A percentile compares a stretch with the other conserved stretches of the same genome.
Conservation (phyloP, 2,888 invertebrate species). For the Venusia cambrica region DNA sequence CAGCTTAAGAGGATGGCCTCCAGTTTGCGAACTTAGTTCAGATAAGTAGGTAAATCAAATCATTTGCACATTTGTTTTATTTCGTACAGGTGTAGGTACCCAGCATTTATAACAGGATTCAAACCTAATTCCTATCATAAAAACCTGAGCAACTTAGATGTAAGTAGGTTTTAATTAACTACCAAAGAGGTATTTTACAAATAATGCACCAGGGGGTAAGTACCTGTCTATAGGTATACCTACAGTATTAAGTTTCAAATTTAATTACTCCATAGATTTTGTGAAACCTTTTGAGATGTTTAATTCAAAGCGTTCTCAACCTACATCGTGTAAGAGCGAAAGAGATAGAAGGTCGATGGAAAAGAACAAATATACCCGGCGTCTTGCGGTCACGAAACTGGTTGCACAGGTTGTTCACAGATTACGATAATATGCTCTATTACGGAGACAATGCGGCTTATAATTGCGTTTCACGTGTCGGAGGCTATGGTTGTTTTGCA, state of each 20-base stretch:
- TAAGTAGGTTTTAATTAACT: too few relatives aligned
- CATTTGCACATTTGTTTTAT: too few relatives aligned
- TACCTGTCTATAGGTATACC: neutral
- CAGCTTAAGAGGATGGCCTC: too few relatives aligned
- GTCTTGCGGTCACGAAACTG: constrained; percentile 63
- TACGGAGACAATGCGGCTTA: constrained; percentile 33
- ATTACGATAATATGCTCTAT: constrained; percentile 14
- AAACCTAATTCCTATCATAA: too few relatives aligned
- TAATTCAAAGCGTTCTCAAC: constrained; percentile 62
- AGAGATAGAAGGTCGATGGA: constrained; percentile 34
- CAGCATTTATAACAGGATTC: too few relatives aligned
- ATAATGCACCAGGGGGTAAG: too few relatives aligned
- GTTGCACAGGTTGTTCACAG: constrained; percentile 42
- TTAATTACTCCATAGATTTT: constrained; percentile 18
- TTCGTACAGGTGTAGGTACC: too few relatives aligned
- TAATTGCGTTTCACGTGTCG: constrained; percentile 24
- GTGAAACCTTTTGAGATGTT: constrained; percentile 41
- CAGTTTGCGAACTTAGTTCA: too few relatives aligned
- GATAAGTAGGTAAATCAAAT: too few relatives aligned
- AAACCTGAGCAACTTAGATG: too few relatives aligned
- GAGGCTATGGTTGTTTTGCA: constrained; percentile 22
- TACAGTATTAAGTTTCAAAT: constrained; percentile 10
- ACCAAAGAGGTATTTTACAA: too few relatives aligned
- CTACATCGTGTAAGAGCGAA: constrained; percentile 44
- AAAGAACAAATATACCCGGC: constrained; percentile 37